These are phyloP conservation scores for Lithophane semibrunnea DNA, from an alignment of 2,888 invertebrate species.

Conservation along the genomic window DNA sequence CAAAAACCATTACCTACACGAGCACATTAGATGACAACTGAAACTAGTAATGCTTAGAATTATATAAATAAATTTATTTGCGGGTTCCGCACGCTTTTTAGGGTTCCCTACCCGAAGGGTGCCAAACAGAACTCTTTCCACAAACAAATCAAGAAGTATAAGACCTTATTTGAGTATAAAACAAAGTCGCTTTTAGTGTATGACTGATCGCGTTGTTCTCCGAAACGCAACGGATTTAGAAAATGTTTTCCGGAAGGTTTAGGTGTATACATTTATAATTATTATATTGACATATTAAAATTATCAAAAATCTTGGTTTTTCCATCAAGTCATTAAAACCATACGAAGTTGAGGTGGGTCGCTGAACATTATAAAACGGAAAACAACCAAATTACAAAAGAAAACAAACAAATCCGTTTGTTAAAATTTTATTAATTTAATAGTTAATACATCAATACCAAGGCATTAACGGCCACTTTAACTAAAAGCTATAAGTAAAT, in stretches of 20 bases:
- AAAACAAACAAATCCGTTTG: conserved; percentile 27
- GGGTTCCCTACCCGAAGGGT: no score
- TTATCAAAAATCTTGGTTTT: not conserved
- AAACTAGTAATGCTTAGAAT: no score
- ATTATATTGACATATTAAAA: not conserved
- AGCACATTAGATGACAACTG: no score
- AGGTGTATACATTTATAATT: no score
- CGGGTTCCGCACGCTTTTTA: no score
- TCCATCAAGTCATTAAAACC: not conserved
- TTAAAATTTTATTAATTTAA: conserved; percentile 77
- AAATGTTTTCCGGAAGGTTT: not conserved
- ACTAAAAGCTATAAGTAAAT: conserved; percentile 80
- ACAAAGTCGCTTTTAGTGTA: no score
- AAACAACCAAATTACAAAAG: not conserved
- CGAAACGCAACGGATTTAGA: not conserved
- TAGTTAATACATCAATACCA: conserved; percentile 82
- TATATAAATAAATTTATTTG: no score
- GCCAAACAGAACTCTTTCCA: no score
- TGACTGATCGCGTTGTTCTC: not conserved
- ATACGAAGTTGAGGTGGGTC: no score
- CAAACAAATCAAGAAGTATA: no score
- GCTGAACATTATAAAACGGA: conserved; percentile 45
- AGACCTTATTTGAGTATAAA: no score
- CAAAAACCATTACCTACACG: no score
- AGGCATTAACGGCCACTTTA: conserved; percentile 80